These are phyloP conservation scores for Bombus waltoni DNA, from an alignment of 1,140 invertebrate species.

Conservation along the genomic window DNA sequence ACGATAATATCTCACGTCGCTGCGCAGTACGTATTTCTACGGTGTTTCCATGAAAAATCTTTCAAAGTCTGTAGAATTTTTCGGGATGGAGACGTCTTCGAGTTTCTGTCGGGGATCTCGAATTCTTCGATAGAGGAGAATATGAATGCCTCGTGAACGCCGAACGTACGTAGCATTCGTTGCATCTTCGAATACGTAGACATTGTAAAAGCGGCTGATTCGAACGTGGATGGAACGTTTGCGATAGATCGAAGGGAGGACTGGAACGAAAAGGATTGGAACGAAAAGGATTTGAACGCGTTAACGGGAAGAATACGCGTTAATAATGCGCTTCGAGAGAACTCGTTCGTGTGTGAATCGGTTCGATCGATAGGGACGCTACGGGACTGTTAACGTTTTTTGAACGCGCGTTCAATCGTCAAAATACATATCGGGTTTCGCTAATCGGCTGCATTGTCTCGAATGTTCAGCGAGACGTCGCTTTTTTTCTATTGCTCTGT, in stretches of 20 bases:
- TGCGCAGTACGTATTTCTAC: neutral
- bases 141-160: neutral
- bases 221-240: too few species aligned
- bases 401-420: neutral
- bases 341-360: neutral
- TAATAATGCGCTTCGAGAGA: neutral
- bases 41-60: neutral
- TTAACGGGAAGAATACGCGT: too few species aligned
- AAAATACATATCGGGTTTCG: neutral
- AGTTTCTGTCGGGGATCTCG: constrained; percentile 19
- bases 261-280: too few species aligned
- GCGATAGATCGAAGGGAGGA: too few species aligned
- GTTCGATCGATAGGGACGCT: neutral
- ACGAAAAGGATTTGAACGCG: too few species aligned
- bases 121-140: neutral
- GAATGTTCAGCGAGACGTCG: neutral
- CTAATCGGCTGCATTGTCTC: neutral
- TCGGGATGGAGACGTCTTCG: neutral
- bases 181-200: too few species aligned
- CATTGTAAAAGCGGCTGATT: too few species aligned
- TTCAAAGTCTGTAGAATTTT: neutral
- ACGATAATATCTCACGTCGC: neutral
- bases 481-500: too few species aligned
- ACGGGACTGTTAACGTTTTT: neutral
- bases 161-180: too few species aligned